These are phyloP conservation scores for Thomomys bottae DNA, from an alignment of 2,113 vertebrate species.

Conservation along the genomic window DNA sequence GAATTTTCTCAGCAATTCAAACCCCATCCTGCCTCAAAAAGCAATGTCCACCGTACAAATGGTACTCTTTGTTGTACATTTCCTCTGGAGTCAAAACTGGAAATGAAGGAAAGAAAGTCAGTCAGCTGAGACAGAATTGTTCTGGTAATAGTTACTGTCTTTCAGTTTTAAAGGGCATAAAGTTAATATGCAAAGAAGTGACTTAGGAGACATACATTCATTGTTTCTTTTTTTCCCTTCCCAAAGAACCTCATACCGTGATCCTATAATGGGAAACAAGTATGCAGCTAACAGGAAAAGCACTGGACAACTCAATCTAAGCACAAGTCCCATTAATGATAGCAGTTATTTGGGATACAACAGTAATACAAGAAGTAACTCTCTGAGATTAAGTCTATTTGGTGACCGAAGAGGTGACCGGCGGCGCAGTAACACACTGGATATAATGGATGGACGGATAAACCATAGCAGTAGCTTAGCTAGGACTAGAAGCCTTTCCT, in stretches of 20 bases:
- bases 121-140: not conserved
- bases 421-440: slow-evolving; percentile 96
- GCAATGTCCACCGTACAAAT: not conserved
- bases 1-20: not conserved
- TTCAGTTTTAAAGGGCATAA: not conserved
- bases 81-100: not conserved
- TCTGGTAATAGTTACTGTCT: not conserved
- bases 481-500: slow-evolving; percentile 97
- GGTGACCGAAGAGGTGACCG: slow-evolving; percentile 92
- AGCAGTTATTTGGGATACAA: slow-evolving; percentile 88
- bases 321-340: slow-evolving; percentile 88
- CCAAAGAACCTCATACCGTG: slow-evolving; percentile 89
- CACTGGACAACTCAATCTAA: slow-evolving; percentile 97
- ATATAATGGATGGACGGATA: slow-evolving; percentile 93
- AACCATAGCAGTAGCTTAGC: slow-evolving; percentile 93
- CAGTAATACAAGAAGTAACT: slow-evolving; percentile 92
- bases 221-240: slow-evolving; percentile 2
- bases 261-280: slow-evolving; percentile 94
- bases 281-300: slow-evolving; percentile 97
- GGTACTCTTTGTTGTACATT: not conserved
- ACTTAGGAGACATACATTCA: not conserved
- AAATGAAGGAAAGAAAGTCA: not conserved
- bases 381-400: slow-evolving; percentile 92
- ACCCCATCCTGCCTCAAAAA: not conserved
- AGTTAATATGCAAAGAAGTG: not conserved